Evolutionary conservation across 2,113 vertebrate species (phyloP).

Genomic region (rat (Rattus norvegicus)): GRCr8 NC_086037.1:35675501-35676000

Average conservation of each 20-base stretch:
- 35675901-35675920: neutral
- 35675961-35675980: neutral
- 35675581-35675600: neutral
- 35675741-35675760: neutral
- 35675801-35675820: neutral
- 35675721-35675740: slow-evolving; percentile 34
- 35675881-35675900: neutral
- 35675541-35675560: neutral
- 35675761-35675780: neutral
- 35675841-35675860: too few species aligned
- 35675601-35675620: neutral
- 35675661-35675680: neutral
- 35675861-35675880: too few species aligned
- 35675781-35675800: neutral
- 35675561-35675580: neutral
- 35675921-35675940: fast-evolving
- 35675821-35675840: neutral
- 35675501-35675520: neutral
- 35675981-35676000: neutral
- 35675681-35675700: neutral
- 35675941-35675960: neutral
- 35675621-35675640: neutral
- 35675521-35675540: neutral
- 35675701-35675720: neutral
- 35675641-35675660: neutral